Evolutionary conservation across 1,140 invertebrate genomes (phyloP), one percentile per base, ranked within the genome.

Genomic region (Pseudoatta argentina): DNA sequence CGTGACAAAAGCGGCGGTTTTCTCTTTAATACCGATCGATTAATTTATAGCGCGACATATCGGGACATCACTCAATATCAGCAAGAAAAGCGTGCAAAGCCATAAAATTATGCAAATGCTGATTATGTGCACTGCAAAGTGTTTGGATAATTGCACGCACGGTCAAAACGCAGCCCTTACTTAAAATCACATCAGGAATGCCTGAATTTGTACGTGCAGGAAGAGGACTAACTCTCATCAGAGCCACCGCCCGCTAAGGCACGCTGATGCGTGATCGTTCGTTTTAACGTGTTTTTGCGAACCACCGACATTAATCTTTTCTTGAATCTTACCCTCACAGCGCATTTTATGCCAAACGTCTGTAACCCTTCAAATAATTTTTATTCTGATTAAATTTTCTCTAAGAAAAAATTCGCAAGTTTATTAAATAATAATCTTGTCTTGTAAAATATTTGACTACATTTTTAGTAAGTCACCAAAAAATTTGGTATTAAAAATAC

Each of bases 181-280:
- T 93, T 94, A 93, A 94, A 94, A 94, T 94, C 93, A 91, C 93
- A 94, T 94, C 93, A 93, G 89, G 87, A 90, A 88, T 81, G 57
- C 79, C 89, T 63, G 57, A 66, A 59, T 69, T 6, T 55, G 57
- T 34, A 66, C 77, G 24, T n/a, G 66, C 39, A 12, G n/a, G n/a
- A 27, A 30, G 27, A 57, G 18, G 34, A 75, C 55, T 44, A 24
- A 48, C 64, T 72, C 53, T 72, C 71, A 69, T 77, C 63, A 76
- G 64, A 77, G 30, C 21, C 77, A 61, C 51, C 73, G 44, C 6
- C 24, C 44, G 21, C 30, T 53, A 53, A 85, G 30, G 44, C 53
- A 55, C 71, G 18, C 27, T 4, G 27, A 34, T 67, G 61, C 57
- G 34, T 14, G 39, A 72, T 71, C 53, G 53, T 44, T 63, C 55